Evolutionary conservation across 2,888 invertebrate species (phyloP), one percentile per base, ranked within the genome.

Genomic region (Troides helena): DNA sequence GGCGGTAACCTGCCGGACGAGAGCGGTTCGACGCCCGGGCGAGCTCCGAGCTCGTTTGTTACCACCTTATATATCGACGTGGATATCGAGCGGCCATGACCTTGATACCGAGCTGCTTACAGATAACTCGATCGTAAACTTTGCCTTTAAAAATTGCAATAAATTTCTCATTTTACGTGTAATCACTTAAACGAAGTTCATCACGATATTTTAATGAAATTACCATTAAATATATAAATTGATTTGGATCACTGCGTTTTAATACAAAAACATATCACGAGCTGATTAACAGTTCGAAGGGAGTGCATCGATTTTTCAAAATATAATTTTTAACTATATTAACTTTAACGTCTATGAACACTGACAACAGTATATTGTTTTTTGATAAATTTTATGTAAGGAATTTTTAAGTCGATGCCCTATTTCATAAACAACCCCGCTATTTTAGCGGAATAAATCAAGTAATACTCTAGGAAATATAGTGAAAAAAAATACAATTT

Each of bases 21-120:
- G 83, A 84, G 82, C 79, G 82, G 88, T 88, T 87, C 89, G 88
- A 84, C 79, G 86, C 78, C 85, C 87, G 86, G 73, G 78, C 72
- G 50, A 56, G 25, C 58, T 50, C 30, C 56, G 62, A 53, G 80
- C 77, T 77, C 85, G 87, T 87, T 87, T 87, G 72, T 68, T 71
- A 66, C 69, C 72, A 50, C 69, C 87, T 87, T 87, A 86, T 73
- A 70, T 72, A 68, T 70, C 72, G 73, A 69, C 62, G 75, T 77
- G 78, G 80, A 76, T 73, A 76, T 69, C 76, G 72, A 74, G 74
- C 76, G 72, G 77, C 80, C 73, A 72, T 78, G 82, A 78, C 82
- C 84, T 84, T 70, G 66, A 46, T 10, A 36, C 23, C 39, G 39
- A 39, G 39, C 39, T 39, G 36, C 30, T 65, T 65, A 62, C 65